phyloP scores from a whole-genome alignment of 2,113 vertebrate species.

The Heteronetta atricapilla region DNA sequence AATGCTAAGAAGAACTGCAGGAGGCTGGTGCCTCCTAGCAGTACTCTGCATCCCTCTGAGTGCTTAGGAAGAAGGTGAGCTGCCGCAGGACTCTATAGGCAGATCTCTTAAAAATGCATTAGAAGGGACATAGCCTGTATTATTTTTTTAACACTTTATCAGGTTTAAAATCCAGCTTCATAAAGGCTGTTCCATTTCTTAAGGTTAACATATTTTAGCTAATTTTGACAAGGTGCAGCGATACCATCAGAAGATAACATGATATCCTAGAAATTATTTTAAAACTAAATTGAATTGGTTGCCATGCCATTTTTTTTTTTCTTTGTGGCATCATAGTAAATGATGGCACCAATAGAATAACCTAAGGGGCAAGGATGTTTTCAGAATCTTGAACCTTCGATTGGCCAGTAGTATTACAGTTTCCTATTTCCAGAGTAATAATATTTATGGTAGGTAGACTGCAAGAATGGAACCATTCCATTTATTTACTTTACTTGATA shows the following conservation, averaged over 20 bases:
- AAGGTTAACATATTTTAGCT: not conserved
- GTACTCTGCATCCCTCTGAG: not conserved
- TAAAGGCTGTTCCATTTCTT: not conserved
- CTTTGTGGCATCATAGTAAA: conserved; percentile 49
- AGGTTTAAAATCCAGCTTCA: conserved; percentile 22
- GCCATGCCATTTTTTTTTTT: conserved; percentile 23
- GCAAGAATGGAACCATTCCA: not conserved
- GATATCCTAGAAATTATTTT: conserved; percentile 40
- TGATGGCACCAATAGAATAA: conserved; percentile 47
- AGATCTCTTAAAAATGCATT: not conserved
- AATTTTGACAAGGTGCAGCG: not conserved
- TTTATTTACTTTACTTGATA: conserved; percentile 65
- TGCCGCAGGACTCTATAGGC: not conserved
- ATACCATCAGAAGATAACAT: not conserved
- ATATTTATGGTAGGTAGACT: conserved; percentile 55
- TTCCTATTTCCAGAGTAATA: conserved; percentile 32
- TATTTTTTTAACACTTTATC: not conserved
- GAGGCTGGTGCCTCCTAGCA: not conserved
- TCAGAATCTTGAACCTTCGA: conserved; percentile 4
- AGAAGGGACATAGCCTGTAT: not conserved
- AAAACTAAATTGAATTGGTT: conserved; percentile 39
- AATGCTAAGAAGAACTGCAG: not conserved
- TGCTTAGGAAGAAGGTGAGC: not conserved
- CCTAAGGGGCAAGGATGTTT: conserved; percentile 32
- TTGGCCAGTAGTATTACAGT: not conserved